Base-by-base conservation (phyloP, 2,113 vertebrate species). In the Acanthochromis polyacanthus region DNA sequence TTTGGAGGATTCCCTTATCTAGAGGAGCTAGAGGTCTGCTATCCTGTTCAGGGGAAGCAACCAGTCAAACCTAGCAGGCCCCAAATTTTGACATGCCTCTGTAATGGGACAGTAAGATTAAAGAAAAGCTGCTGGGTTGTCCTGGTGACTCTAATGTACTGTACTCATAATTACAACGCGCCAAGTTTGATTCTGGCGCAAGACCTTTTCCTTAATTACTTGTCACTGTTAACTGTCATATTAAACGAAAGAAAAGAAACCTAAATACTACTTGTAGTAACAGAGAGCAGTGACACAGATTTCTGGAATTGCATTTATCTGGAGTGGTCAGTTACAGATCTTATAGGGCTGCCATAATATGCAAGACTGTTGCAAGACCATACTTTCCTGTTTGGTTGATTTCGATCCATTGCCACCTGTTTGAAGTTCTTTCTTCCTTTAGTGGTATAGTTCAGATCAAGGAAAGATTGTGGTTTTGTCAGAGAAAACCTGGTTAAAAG, bases 161-260 rank as follows among this genome's bases (percentile, higher is more conserved):
- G 53, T 45, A 46, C 60, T 81, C 43, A 28, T 81, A 84, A 78
- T 80, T 79, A 71, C 48, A 23, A 23, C 4, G 10, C 22, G 25
- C 11, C 50, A 45, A 38, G 51, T 66, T 78, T 74, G 59, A 79
- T 64, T 83, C 45, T 23, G 53, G 32, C 16, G 71, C 50, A 30
- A 73, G 64, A 69, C 56, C 63, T 51, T 66, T 67, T 61, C 61
- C 58, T 52, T 68, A 60, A 74, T 66, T 75, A 52, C 75, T 62
- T 53, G 52, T 75, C 66, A 69, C 30, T 73, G 60, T 60, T 76
- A 51, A 40, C 60, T 68, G 72, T 71, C 55, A 78, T 40, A 78
- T 25, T 28, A 74, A 36, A 9, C 32, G 10, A 9, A 36, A 8
- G 32, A 36, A 36, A 36, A 36, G 32, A 36, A 36, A 36, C 8